Percentiles rank a stretch among this genome's conserved stretches.
Conservation (phyloP, 2,113 vertebrate species). For the Chlorodrepanis virens region DNA sequence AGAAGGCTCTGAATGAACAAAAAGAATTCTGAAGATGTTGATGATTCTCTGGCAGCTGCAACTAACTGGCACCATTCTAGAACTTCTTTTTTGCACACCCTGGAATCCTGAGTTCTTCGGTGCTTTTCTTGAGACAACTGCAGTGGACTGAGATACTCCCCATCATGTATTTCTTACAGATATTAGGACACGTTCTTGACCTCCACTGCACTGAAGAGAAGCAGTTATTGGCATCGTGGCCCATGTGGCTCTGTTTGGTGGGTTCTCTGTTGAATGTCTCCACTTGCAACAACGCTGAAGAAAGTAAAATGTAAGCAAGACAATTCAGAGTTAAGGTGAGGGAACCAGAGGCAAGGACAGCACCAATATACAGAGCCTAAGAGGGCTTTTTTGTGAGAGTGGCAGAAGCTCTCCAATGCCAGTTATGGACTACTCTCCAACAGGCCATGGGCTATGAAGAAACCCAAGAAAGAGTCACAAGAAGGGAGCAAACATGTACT, state of each 20-base stretch:
- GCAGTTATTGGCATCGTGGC: neutral
- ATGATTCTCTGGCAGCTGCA: neutral
- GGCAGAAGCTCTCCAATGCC: neutral
- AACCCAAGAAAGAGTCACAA: neutral
- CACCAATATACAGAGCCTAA: neutral
- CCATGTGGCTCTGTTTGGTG: neutral
- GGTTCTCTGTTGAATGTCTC: neutral
- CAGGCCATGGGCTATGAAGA: neutral
- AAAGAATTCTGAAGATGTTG: neutral
- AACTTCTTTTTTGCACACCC: neutral
- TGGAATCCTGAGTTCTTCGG: neutral
- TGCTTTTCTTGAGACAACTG: neutral
- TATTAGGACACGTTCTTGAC: neutral
- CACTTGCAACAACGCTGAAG: neutral
- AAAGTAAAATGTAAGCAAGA: neutral
- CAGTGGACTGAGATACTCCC: neutral
- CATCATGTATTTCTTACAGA: neutral
- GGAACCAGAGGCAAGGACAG: neutral
- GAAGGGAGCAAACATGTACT: neutral
- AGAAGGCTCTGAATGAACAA: neutral
- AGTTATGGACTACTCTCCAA: neutral
- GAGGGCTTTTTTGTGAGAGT: neutral
- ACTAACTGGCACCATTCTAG: neutral
- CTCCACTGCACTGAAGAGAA: neutral
- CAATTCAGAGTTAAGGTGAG: neutral